These are phyloP conservation scores for Amblyjoppa proteus DNA, from an alignment of 2,888 invertebrate genomes.

Conservation along the genomic window DNA sequence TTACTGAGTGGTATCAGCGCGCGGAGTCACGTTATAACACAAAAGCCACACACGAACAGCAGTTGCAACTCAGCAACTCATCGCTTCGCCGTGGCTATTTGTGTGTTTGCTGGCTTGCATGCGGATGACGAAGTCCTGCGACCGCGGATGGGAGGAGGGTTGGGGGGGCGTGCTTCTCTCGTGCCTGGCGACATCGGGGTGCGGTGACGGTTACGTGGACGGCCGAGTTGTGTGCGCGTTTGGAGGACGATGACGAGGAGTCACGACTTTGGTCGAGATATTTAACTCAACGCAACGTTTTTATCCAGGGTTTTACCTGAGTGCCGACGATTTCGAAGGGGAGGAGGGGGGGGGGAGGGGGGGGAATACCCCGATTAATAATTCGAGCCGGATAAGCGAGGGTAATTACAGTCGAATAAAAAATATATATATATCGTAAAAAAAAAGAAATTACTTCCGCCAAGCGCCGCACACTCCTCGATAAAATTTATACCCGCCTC, in stretches of 20 bases:
- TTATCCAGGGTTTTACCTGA: slow-evolving; percentile 4
- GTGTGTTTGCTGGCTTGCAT: slow-evolving; percentile 27
- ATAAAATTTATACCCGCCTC: not conserved
- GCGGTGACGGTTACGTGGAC: slow-evolving; percentile 63
- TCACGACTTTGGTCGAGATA: slow-evolving; percentile 25
- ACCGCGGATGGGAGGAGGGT: slow-evolving; percentile 9
- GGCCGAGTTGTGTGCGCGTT: slow-evolving; percentile 32
- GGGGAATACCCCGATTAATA: not conserved
- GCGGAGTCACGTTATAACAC: slow-evolving; percentile 41
- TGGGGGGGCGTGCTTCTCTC: not conserved
- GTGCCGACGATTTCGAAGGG: not conserved
- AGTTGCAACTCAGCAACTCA: slow-evolving; percentile 43
- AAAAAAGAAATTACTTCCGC: too few species aligned
- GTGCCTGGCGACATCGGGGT: slow-evolving; percentile 52
- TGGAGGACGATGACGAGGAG: slow-evolving; percentile 55
- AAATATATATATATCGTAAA: not conserved
- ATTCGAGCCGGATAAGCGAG: not conserved
- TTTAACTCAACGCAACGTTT: not conserved
- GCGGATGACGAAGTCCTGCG: slow-evolving; percentile 53
- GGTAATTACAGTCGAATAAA: not conserved
- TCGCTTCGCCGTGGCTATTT: slow-evolving; percentile 13
- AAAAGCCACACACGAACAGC: slow-evolving; percentile 13
- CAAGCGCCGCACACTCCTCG: too few species aligned
- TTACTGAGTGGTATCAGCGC: not conserved
- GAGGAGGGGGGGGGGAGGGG: not conserved